Base-by-base conservation (phyloP, 2,113 vertebrate species). In the Zosterops hypoxanthus region DNA sequence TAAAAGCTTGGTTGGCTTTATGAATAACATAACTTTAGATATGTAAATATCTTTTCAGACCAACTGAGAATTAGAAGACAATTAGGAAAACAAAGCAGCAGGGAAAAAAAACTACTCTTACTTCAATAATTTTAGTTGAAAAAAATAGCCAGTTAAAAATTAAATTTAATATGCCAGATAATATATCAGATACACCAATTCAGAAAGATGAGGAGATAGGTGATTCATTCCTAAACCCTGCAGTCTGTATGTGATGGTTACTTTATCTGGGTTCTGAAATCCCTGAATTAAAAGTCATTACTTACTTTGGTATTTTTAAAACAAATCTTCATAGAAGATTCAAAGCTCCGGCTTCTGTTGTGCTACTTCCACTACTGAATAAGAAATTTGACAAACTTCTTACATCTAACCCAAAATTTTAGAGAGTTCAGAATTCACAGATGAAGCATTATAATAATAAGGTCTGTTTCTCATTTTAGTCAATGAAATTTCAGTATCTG, bases 401-500 rank as follows among this genome's bases (percentile, higher is more conserved):
- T 44, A 12, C 3, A 5, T 1, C 7, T 41, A 69, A 61, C 46
- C 12, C 25, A 36, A 57, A 39, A 59, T 46, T 57, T 24, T 31
- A 7, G 19, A 64, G 34, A 47, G 24, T 39, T 82, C 20, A 36
- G 46, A 50, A 52, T 44, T 64, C 63, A 33, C 0, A 61, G 15
- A 11, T 26, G 31, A 46, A 66, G 28, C 26, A 53, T 77, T 65
- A 41, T 7, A 70, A 2, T 25, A 73, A n/a, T 6, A 33, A 7
- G 9, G 3, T 34, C 2, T 20, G 71, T 68, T 75, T 42, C 34
- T 70, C 49, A 36, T 52, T 39, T 19, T 0, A 0, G 17, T 50
- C 34, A 33, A 12, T 14, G 47, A 64, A 42, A 57, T 66, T 59
- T 59, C 55, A 61, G 47, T 10, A 5, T n/a, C 69, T 53, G 24